Evolutionary conservation across 2,888 invertebrate genomes (phyloP).

Genomic region (Notodonta ziczac): DNA sequence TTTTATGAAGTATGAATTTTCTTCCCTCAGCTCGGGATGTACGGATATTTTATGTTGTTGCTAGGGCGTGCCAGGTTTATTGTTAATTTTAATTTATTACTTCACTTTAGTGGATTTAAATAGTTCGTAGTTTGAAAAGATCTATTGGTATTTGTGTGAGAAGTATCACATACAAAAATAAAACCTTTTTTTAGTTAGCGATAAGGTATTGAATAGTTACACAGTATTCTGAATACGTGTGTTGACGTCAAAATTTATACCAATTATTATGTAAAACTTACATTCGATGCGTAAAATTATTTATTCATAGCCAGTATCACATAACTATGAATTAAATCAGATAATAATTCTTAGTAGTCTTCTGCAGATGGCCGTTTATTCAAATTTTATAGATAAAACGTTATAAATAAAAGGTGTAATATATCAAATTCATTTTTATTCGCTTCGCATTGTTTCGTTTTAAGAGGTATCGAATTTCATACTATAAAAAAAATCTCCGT

Average conservation of each 20-base stretch:
- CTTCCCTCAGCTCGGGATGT: neutral
- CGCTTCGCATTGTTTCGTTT: constrained; percentile 19
- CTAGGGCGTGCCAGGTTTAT: too few relatives aligned
- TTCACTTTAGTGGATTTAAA: too few relatives aligned
- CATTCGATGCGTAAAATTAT: too few relatives aligned
- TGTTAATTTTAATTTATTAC: neutral
- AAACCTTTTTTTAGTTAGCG: too few relatives aligned
- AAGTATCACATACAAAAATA: too few relatives aligned
- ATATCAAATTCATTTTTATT: constrained; percentile 8
- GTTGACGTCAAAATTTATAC: too few relatives aligned
- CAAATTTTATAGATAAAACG: constrained; percentile 6
- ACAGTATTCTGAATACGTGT: too few relatives aligned
- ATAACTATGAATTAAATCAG: neutral
- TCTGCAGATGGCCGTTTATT: neutral
- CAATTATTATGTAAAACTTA: too few relatives aligned
- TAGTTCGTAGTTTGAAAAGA: too few relatives aligned
- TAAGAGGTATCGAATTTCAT: constrained; percentile 25
- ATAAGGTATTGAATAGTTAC: too few relatives aligned
- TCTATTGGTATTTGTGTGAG: too few relatives aligned
- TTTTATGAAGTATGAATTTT: constrained; percentile 20
- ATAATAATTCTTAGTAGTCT: neutral
- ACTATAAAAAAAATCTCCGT: constrained; percentile 14
- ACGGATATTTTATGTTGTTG: neutral
- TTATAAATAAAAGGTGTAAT: neutral
- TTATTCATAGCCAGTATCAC: too few relatives aligned